Base-by-base conservation (phyloP, 1,140 invertebrate species). In the Drosophila nannoptera region DNA sequence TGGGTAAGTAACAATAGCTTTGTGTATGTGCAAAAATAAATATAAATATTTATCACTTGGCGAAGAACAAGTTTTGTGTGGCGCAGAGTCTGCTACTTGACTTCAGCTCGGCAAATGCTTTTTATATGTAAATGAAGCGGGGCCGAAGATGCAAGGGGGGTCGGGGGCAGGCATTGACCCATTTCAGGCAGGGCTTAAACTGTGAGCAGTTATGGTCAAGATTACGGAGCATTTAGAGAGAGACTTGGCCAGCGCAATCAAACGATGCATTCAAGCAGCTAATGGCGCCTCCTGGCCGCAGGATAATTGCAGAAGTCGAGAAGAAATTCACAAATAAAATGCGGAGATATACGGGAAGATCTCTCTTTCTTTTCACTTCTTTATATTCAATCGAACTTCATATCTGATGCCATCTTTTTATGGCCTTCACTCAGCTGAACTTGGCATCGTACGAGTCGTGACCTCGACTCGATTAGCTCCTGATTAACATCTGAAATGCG, bases 1-100 rank as follows among this genome's bases (percentile, higher is more conserved):
- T 31, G 16, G 31, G 11, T 11, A 40, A 61, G 22, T 11, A 8
- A 38, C 8, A 48, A 36, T 36, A 52, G 56, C n/a, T 68, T 61
- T 61, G 38, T 68, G 59, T 64, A 46, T 82, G 71, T 67, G 80
- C 76, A 67, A 72, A 84, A 84, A 81, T 81, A 86, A 84, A 84
- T 80, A 84, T 86, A 84, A 84, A 84, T 84, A 84, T 84, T 84
- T 84, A 84, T 81, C 74, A 77, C 80, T 69, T 62, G 16, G 56
- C 62, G 52, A 59, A 67, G 64, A 69, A 65, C 59, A 55, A 73
- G 50, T 58, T 67, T 60, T 54, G 49, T 54, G 35, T 31, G 56
- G 63, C 22, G 22, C 54, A 50, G 54, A 16, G 42, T 50, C 32
- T 32, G 33, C 46, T 73, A 22, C 22, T 22, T 22, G 33, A 45